Evolutionary conservation across 2,113 vertebrate species (phyloP), one percentile per base, ranked within the genome.

Genomic region (Noturus placidus): DNA sequence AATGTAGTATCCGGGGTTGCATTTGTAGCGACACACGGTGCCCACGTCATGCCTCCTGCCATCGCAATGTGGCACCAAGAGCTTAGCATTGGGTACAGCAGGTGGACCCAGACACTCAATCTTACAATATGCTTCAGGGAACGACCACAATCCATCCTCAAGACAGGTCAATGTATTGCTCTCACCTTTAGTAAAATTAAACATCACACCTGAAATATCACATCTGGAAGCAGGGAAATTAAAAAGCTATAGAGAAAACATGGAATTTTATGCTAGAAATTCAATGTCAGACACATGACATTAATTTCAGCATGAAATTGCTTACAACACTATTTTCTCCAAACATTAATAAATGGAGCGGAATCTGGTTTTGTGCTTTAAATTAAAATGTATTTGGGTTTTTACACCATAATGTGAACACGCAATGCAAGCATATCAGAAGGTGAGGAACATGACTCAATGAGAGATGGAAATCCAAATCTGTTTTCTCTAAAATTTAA

Each of bases 101-200:
- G 94, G 96, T 0, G 96, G 96, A 0, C 91, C 91, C 0, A 93
- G 94, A 0, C 98, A 99, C 88, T 98, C 97, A 19, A 99, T 91
- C 93, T 99, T 99, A 94, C 98, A 99, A 93, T 97, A 99, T 57
- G 97, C 98, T 91, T 99, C 98, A 0, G 98, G 98, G 79, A 98
- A 96, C 0, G 98, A 99, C 98, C 98, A 99, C 63, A 99, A 94
- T 1, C 98, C 97, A 0, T 99, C 97, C 83, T 97, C 97, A 90
- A 98, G 93, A 92, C 98, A 99, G 76, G 95, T 96, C 92, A 99
- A 89, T 94, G 95, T 96, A 30, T 97, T 95, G 88, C 93, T 99
- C 90, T 93, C 92, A 86, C 98, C 98, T 99, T 46, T 91, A 91
- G 84, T 90, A 92, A 33, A 92, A 91, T 57, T 25, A 57, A 54